Evolutionary conservation across 2,888 invertebrate genomes (phyloP).

Genomic region (Trichacis sp.): DNA sequence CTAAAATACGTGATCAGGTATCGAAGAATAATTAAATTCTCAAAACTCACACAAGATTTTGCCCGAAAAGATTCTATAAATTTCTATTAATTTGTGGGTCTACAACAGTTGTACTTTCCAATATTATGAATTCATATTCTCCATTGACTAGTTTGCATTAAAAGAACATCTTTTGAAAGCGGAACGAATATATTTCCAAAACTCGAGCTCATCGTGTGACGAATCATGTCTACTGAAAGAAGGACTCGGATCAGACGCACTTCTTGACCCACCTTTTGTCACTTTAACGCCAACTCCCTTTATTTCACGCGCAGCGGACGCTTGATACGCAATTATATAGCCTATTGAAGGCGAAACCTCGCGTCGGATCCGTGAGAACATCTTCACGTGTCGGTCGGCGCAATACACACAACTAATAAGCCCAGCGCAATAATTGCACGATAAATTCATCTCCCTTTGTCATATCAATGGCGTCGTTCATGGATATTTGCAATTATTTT

Average conservation of each 20-base stretch:
- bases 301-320: slow-evolving; percentile 24
- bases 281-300: slow-evolving; percentile 51
- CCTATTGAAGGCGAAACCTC: slow-evolving; percentile 22
- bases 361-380: slow-evolving; percentile 26
- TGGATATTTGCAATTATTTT: slow-evolving; percentile 15
- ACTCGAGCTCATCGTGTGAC: slow-evolving; percentile 56
- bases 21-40: too few relatives aligned
- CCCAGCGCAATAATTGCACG: slow-evolving; percentile 21
- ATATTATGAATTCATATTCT: too few relatives aligned
- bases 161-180: neutral
- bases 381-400: slow-evolving; percentile 16
- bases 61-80: too few relatives aligned
- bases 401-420: slow-evolving; percentile 11
- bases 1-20: too few relatives aligned
- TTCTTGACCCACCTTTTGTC: slow-evolving; percentile 35
- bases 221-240: slow-evolving; percentile 47
- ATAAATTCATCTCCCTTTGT: slow-evolving; percentile 21
- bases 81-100: too few relatives aligned
- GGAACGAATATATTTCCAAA: slow-evolving; percentile 60
- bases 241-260: slow-evolving; percentile 29
- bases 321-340: slow-evolving; percentile 29
- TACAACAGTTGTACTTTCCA: too few relatives aligned
- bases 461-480: slow-evolving; percentile 13
- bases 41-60: too few relatives aligned
- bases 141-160: too few relatives aligned